A percentile compares a stretch with the other conserved stretches of the same genome.
phyloP scores from a whole-genome alignment of 2,888 invertebrate species.

The Catocala nupta region DNA sequence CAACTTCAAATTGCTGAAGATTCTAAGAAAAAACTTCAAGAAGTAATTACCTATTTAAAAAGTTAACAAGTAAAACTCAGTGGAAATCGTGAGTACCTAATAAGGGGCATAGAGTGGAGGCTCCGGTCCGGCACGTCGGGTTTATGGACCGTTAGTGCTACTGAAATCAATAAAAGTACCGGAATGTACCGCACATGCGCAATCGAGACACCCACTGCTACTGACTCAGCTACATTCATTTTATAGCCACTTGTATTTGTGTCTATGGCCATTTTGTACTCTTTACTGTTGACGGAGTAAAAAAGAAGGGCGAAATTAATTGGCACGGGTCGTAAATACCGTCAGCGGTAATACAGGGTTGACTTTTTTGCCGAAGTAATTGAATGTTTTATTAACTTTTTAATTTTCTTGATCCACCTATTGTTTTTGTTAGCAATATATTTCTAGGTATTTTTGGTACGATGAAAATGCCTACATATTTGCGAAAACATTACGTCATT shows the following conservation, averaged over 20 bases:
- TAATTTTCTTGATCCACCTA: constrained; percentile 14
- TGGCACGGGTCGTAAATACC: constrained; percentile 69
- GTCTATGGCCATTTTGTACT: constrained; percentile 84
- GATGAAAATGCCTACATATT: background rate
- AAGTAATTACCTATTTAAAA: constrained; percentile 70
- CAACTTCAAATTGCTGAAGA: constrained; percentile 43
- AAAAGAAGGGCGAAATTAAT: constrained; percentile 76
- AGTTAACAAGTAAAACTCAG: constrained; percentile 81
- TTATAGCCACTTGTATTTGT: constrained; percentile 87
- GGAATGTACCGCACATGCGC: constrained; percentile 88
- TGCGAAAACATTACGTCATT: constrained; percentile 15
- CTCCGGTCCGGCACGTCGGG: constrained; percentile 84
- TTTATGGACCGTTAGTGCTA: constrained; percentile 89
- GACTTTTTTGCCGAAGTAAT: constrained; percentile 48
- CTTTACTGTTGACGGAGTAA: constrained; percentile 80
- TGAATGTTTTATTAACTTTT: constrained; percentile 52
- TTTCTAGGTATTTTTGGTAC: background rate
- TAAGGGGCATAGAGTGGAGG: constrained; percentile 82
- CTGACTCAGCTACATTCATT: constrained; percentile 86
- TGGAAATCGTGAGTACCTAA: constrained; percentile 83
- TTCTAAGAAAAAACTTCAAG: constrained; percentile 49
- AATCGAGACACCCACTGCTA: constrained; percentile 68
- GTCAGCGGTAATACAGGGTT: constrained; percentile 59
- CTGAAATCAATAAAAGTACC: constrained; percentile 91
- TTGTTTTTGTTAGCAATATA: constrained; percentile 3